phyloP scores from a whole-genome alignment of 1,140 invertebrate species.

The Hypothenemus hampei region DNA sequence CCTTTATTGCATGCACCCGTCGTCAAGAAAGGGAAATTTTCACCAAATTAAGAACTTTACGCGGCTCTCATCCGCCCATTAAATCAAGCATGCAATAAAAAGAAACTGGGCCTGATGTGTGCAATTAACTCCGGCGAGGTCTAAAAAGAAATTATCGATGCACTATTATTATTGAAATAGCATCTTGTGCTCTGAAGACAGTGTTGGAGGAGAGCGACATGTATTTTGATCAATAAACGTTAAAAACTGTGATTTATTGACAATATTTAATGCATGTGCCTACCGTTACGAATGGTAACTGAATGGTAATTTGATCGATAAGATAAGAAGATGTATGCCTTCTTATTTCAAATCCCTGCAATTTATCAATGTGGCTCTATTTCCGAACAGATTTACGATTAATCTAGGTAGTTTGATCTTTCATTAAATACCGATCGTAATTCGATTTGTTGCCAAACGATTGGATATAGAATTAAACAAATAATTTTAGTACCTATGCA shows the following conservation, averaged over 20 bases:
- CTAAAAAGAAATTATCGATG: not conserved
- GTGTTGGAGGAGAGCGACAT: not conserved
- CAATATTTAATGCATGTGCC: too few species aligned
- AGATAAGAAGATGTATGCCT: not conserved
- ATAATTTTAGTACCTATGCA: not conserved
- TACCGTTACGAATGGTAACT: not conserved
- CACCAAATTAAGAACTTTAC: too few species aligned
- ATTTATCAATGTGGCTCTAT: not conserved
- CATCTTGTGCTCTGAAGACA: not conserved
- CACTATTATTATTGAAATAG: too few species aligned
- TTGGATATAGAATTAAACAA: not conserved
- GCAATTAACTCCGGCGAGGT: not conserved
- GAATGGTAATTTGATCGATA: constrained; percentile 1
- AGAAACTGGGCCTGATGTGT: not conserved
- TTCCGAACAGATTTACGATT: not conserved
- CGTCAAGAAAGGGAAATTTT: too few species aligned
- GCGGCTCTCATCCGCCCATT: too few species aligned
- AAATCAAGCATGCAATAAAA: not conserved
- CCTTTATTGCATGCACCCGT: too few species aligned
- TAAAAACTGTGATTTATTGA: not conserved
- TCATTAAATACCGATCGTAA: not conserved
- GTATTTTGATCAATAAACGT: not conserved
- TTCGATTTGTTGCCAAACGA: not conserved
- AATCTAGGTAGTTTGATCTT: not conserved
- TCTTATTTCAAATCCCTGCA: not conserved